Conservation (phyloP, 2,888 invertebrate genomes). For the Rhagonycha lutea region DNA sequence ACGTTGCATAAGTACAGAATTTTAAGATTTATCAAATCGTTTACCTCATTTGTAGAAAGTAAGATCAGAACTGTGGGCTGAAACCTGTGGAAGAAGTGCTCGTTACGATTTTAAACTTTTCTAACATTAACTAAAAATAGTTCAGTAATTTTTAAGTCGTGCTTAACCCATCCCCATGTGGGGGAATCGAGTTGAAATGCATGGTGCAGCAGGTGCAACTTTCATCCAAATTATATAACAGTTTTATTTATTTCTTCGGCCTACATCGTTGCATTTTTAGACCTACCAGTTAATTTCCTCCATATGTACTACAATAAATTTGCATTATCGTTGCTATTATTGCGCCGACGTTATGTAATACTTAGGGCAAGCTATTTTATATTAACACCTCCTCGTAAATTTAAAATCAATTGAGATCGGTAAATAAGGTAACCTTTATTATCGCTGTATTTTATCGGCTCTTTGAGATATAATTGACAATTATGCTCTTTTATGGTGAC, state of each 20-base stretch:
- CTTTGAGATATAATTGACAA: neutral
- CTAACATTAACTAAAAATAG: neutral
- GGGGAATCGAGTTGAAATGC: conserved; percentile 19
- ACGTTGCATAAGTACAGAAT: neutral
- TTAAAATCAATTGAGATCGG: neutral
- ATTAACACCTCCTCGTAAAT: conserved; percentile 16
- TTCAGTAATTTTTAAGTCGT: neutral
- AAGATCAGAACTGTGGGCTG: neutral
- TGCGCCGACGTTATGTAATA: conserved; percentile 18
- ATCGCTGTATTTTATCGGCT: neutral
- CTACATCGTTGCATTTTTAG: conserved; percentile 14
- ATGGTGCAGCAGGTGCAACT: conserved; percentile 23
- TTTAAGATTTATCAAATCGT: neutral
- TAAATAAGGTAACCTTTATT: conserved; percentile 17
- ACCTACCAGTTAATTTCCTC: conserved; percentile 16
- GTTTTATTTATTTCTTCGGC: conserved; percentile 7
- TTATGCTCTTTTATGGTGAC: neutral
- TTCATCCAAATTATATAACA: conserved; percentile 21
- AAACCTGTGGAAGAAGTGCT: neutral
- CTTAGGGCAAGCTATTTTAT: conserved; percentile 9
- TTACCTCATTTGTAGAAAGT: neutral
- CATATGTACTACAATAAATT: conserved; percentile 18
- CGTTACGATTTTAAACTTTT: neutral
- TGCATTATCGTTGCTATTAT: conserved; percentile 20
- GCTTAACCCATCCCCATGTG: neutral